Percentiles rank a stretch among this genome's conserved stretches.
Evolutionary conservation across 2,888 invertebrate genomes (phyloP).

Genomic region (Trichacis sp.): DNA sequence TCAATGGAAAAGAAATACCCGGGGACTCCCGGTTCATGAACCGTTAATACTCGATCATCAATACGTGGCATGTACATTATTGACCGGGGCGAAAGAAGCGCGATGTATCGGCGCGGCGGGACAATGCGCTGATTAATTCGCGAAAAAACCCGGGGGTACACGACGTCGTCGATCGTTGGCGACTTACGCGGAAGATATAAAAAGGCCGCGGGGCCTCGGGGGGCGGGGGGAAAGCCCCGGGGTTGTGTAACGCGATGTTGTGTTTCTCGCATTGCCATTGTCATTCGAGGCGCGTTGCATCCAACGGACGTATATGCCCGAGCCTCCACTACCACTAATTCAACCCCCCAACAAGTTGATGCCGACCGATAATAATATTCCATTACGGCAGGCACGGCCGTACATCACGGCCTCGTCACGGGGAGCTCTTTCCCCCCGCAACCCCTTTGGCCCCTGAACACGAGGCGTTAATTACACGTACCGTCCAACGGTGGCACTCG

Average conservation of each 20-base stretch:
- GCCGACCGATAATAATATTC: slow-evolving; percentile 68
- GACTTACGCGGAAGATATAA: slow-evolving; percentile 8
- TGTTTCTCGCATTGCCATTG: slow-evolving; percentile 47
- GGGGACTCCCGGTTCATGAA: slow-evolving; percentile 7
- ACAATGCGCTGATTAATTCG: slow-evolving; percentile 42
- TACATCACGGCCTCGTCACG: slow-evolving; percentile 66
- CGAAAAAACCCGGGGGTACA: slow-evolving; percentile 41
- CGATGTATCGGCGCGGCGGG: slow-evolving; percentile 22
- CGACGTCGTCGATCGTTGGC: slow-evolving; percentile 14
- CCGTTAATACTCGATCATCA: slow-evolving; percentile 7
- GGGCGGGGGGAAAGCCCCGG: slow-evolving; percentile 14
- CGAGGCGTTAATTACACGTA: slow-evolving; percentile 67
- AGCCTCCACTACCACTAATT: slow-evolving; percentile 52
- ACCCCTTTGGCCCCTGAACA: too few relatives aligned
- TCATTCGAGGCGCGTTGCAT: slow-evolving; percentile 32
- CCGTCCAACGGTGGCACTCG: slow-evolving; percentile 63
- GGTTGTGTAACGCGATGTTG: slow-evolving; percentile 30
- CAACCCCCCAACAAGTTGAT: slow-evolving; percentile 60
- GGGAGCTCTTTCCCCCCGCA: slow-evolving; percentile 56
- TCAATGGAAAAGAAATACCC: background rate
- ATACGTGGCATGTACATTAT: background rate
- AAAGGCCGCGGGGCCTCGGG: background rate
- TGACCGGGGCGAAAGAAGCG: slow-evolving; percentile 3
- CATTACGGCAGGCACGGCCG: slow-evolving; percentile 62
- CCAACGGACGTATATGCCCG: slow-evolving; percentile 43